Conservation (phyloP, 2,113 vertebrate species). For the Leptobrachium leishanense region DNA sequence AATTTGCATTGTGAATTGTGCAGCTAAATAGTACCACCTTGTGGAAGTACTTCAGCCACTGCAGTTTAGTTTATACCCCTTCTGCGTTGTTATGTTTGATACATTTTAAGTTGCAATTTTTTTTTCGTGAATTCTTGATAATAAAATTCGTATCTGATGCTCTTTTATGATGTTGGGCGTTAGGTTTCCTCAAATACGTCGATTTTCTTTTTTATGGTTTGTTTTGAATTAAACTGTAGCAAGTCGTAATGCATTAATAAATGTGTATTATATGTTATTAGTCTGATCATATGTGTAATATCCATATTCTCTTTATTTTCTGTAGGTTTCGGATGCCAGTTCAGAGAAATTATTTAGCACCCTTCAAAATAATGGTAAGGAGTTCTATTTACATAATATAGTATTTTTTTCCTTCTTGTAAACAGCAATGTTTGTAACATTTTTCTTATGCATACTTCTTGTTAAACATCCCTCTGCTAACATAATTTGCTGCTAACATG, state of each 20-base stretch:
- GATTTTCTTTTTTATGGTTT: too few species aligned
- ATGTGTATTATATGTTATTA: too few species aligned
- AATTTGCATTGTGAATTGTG: constrained; percentile 24
- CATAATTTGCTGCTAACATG: not conserved
- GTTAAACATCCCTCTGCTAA: too few species aligned
- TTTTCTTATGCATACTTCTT: not conserved
- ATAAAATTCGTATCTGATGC: too few species aligned
- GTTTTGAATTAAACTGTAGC: too few species aligned
- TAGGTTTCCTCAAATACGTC: too few species aligned
- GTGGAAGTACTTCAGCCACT: constrained; percentile 61
- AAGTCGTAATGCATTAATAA: too few species aligned
- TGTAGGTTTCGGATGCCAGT: constrained; percentile 91
- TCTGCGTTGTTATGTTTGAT: not conserved
- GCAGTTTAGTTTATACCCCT: constrained; percentile 50
- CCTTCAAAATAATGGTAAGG: constrained; percentile 90
- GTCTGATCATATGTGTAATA: constrained; percentile 12
- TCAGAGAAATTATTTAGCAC: constrained; percentile 96
- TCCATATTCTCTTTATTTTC: constrained; percentile 57
- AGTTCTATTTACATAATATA: not conserved
- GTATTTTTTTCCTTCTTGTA: not conserved
- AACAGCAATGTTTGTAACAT: constrained; percentile 18
- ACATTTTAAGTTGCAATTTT: too few species aligned
- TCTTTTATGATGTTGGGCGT: too few species aligned
- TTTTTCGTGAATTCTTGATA: constrained; percentile 13
- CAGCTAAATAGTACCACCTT: constrained; percentile 85